Base-by-base conservation (phyloP, 1,140 invertebrate genomes). In the Drosophila melanica region DNA sequence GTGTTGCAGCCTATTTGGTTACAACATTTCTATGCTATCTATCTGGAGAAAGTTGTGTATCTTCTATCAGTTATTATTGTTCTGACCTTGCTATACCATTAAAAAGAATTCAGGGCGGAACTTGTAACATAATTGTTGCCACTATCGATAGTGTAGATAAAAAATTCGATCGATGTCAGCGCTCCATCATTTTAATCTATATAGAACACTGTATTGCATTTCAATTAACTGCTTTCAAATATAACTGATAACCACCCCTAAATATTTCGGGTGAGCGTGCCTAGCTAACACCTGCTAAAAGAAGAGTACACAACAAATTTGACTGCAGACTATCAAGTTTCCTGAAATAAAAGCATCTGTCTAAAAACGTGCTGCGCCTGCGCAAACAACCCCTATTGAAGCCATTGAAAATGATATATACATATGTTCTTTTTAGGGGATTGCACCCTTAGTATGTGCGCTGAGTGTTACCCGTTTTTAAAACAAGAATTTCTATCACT, bases 391-490 rank as follows among this genome's bases (percentile, higher is more conserved):
- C 65, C 71, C 39, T 11, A 6, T 33, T 41, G 1, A 7, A 20
- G 4, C 23, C 14, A 18, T 33, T 1, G 14, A 44, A 18, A 16
- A 42, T 3, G 18, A 16, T 11, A 1, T 12, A 4, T 6, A 6
- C 5, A 27, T 44, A 7, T 8, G 8, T 8, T 4, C 14, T 58
- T 48, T 12, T 51, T 41, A 65, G 44, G 77, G 78, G 78, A 78
- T 80, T 70, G 72, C 70, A 48, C 45, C 60, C 58, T 41, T 70
- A 50, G 57, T 45, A 62, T 23, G n/a, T n/a, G 4, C n/a, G 9
- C 9, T 3, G n/a, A n/a, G n/a, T n/a, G 14, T 4, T 23, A 51
- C 20, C 18, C 11, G 18, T 27, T 12, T 8, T 8, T 14, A 6
- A 10, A 27, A 27, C 47, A 23, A 47, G 3, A 30, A 33, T 2